phyloP scores from a whole-genome alignment of 2,113 vertebrate species.

The Ptilorrhoa leucosticta region DNA sequence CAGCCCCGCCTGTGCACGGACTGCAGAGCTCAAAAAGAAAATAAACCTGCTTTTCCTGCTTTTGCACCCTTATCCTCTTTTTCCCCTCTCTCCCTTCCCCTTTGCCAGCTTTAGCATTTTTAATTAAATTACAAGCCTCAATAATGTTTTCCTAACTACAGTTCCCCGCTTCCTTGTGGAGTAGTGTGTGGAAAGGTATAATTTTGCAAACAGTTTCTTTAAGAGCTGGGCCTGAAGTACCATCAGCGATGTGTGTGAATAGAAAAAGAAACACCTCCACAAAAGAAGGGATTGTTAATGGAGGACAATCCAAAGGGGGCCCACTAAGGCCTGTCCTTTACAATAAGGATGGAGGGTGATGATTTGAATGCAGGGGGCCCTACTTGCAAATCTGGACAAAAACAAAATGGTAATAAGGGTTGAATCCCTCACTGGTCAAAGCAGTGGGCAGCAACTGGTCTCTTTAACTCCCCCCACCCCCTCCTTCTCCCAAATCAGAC shows the following conservation, averaged over 20 bases:
- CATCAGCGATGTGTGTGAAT: constrained; percentile 81
- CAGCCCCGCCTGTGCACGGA: not conserved
- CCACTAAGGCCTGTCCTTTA: constrained; percentile 85
- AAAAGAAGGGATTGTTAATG: constrained; percentile 87
- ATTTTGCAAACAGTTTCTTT: constrained; percentile 90
- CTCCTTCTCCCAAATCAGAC: constrained; percentile 46
- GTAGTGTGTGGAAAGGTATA: constrained; percentile 79
- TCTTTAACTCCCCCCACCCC: constrained; percentile 53
- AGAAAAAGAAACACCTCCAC: constrained; percentile 87
- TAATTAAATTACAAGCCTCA: constrained; percentile 66
- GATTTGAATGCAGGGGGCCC: constrained; percentile 88
- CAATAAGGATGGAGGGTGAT: constrained; percentile 85
- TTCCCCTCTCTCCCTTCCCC: not conserved
- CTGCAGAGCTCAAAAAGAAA: not conserved
- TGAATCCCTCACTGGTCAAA: constrained; percentile 72
- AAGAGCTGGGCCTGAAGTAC: constrained; percentile 85
- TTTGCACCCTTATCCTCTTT: not conserved
- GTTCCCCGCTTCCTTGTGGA: constrained; percentile 72
- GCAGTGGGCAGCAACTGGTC: constrained; percentile 67
- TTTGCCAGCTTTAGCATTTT: constrained; percentile 19
- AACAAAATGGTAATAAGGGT: constrained; percentile 77
- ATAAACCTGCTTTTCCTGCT: not conserved
- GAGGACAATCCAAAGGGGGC: constrained; percentile 85
- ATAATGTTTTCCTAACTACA: constrained; percentile 64
- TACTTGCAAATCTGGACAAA: constrained; percentile 73